These are phyloP conservation scores for Panthera uncia DNA, from an alignment of 2,113 vertebrate genomes.

Conservation along the genomic window DNA sequence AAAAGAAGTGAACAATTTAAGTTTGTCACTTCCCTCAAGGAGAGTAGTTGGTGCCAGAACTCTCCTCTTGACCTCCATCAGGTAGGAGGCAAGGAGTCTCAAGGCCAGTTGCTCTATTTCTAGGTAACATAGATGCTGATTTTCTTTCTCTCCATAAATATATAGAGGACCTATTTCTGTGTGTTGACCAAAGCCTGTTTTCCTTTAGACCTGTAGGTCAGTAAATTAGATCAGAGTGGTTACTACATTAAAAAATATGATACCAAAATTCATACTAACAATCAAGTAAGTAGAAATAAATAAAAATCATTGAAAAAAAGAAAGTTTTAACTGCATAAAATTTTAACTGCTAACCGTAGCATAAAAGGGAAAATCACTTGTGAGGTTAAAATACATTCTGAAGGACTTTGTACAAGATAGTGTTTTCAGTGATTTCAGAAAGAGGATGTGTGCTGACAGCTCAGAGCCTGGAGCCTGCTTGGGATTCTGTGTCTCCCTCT, in stretches of 20 bases:
- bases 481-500: no score
- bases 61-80: not conserved
- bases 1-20: not conserved
- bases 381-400: conserved; percentile 21
- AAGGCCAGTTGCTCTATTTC: not conserved
- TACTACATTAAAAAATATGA: not conserved
- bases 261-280: not conserved
- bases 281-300: conserved; percentile 22
- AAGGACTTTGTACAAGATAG: not conserved
- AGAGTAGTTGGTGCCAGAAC: not conserved
- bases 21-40: not conserved
- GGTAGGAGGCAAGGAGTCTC: not conserved
- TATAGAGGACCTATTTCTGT: not conserved
- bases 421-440: not conserved
- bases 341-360: not conserved
- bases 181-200: not conserved
- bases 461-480: no score
- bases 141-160: not conserved
- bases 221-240: not conserved
- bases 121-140: not conserved
- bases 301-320: not conserved
- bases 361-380: not conserved
- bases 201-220: not conserved
- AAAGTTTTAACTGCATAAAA: not conserved
- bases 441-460: not conserved